phyloP scores from a whole-genome alignment of 1,140 invertebrate species.

The Drosophila kepulauana region DNA sequence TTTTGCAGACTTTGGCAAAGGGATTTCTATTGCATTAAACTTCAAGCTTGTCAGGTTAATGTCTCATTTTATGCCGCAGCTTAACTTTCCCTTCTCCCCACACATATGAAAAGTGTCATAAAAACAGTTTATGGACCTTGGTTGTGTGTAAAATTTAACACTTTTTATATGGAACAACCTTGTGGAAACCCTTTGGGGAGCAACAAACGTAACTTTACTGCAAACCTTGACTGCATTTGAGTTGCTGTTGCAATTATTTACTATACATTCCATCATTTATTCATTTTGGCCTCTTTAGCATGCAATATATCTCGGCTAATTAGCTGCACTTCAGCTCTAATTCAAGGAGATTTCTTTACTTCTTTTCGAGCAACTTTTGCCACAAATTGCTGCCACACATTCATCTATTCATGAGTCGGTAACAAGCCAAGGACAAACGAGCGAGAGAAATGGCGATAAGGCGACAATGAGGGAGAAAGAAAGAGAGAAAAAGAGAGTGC shows the following conservation, averaged over 20 bases:
- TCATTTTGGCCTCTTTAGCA: not conserved
- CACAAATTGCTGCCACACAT: conserved; percentile 26
- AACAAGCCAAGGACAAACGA: conserved; percentile 25
- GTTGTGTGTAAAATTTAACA: conserved; percentile 1
- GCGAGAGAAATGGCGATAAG: not conserved
- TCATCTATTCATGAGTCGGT: conserved; percentile 31
- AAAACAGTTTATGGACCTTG: conserved; percentile 10
- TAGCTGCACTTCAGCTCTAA: conserved; percentile 11
- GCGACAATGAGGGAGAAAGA: not conserved
- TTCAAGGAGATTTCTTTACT: conserved; percentile 7
- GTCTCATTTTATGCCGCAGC: conserved; percentile 18
- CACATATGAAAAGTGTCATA: conserved; percentile 1
- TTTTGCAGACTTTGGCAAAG: conserved; percentile 39
- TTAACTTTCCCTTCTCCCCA: conserved; percentile 4
- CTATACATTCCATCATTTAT: too few relatives aligned
- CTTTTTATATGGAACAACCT: conserved; percentile 7
- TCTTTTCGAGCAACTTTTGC: conserved; percentile 7
- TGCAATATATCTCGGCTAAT: conserved; percentile 21
- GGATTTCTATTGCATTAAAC: conserved; percentile 23
- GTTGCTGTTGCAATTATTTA: not conserved
- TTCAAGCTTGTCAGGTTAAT: conserved; percentile 30
- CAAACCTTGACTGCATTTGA: not conserved
- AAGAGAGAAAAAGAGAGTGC: not conserved
- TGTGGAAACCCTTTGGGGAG: not conserved
- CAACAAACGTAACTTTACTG: not conserved